Percentiles rank a stretch among this genome's conserved stretches.
Conservation (phyloP, 2,797 vertebrate genomes). For the Microcaecilia unicolor region DNA sequence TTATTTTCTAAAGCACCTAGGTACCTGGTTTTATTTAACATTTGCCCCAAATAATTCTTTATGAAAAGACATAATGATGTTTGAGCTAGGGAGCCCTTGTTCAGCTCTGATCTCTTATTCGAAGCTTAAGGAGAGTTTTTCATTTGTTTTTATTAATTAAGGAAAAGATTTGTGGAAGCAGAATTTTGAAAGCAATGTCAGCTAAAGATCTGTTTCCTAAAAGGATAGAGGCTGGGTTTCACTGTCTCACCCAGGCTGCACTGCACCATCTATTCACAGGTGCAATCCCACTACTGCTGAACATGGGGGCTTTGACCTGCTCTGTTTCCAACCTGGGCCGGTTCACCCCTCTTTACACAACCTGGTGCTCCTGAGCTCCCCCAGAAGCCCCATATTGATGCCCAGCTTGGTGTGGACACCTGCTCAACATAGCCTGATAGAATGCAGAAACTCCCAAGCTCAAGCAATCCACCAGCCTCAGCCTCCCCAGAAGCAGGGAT, state of each 20-base stretch:
- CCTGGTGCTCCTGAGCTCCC: slow-evolving; percentile 4
- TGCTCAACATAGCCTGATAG: slow-evolving; percentile 21
- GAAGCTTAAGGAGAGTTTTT: no score
- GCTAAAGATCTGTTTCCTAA: no score
- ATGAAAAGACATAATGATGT: no score
- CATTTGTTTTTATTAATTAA: no score
- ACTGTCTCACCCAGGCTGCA: neutral
- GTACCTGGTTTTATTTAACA: no score
- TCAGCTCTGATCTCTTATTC: no score
- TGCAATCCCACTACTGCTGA: neutral
- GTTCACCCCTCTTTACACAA: slow-evolving; percentile 5
- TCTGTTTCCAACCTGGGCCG: neutral
- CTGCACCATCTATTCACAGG: neutral
- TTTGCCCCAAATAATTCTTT: no score
- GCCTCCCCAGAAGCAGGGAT: slow-evolving; percentile 46
- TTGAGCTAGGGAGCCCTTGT: no score
- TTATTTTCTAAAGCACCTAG: no score
- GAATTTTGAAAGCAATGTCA: no score
- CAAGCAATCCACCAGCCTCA: slow-evolving; percentile 50
- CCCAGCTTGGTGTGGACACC: neutral
- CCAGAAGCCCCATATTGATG: slow-evolving; percentile 40
- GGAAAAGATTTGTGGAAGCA: no score
- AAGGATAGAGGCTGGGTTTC: neutral
- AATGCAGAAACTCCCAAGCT: slow-evolving; percentile 58
- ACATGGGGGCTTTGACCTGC: neutral